Percentiles rank a stretch among this genome's conserved stretches.
phyloP scores from a whole-genome alignment of 2,113 vertebrate genomes.

The Lamprotornis superbus region DNA sequence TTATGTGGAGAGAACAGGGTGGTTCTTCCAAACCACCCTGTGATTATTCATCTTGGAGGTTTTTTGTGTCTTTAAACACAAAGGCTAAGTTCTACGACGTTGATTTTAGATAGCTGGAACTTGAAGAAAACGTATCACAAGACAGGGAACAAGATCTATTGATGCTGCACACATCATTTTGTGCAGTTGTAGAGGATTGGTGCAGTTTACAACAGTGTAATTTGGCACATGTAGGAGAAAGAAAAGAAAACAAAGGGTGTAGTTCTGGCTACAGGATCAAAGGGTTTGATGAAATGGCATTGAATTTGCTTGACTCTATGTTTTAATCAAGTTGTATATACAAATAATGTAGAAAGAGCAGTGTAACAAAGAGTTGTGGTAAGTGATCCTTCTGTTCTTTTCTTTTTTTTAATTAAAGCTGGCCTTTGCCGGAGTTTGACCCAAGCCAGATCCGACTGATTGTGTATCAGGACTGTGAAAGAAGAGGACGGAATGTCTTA shows the following conservation, averaged over 20 bases:
- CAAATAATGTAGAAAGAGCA: neutral
- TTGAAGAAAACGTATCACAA: neutral
- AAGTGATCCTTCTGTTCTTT: slow-evolving; percentile 36
- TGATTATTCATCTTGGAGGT: neutral
- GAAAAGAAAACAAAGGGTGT: neutral
- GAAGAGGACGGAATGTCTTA: slow-evolving; percentile 93
- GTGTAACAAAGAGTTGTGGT: neutral
- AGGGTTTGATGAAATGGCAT: neutral
- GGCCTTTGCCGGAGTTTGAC: slow-evolving; percentile 93
- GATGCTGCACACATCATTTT: neutral
- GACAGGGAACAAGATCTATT: neutral
- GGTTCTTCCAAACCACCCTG: neutral
- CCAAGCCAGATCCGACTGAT: slow-evolving; percentile 95
- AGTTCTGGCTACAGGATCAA: neutral
- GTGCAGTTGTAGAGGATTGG: neutral
- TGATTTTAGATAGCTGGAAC: neutral
- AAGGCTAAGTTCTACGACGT: neutral
- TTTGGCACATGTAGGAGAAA: neutral
- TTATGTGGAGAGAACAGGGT: neutral
- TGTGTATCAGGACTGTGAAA: slow-evolving; percentile 97
- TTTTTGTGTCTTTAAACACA: neutral
- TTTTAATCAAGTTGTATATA: neutral
- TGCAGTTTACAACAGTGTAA: neutral
- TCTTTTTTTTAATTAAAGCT: slow-evolving; percentile 76
- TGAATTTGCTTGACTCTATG: neutral